These are phyloP conservation scores for Muscidifurax raptorellus DNA, from an alignment of 1,140 invertebrate species.

Conservation along the genomic window DNA sequence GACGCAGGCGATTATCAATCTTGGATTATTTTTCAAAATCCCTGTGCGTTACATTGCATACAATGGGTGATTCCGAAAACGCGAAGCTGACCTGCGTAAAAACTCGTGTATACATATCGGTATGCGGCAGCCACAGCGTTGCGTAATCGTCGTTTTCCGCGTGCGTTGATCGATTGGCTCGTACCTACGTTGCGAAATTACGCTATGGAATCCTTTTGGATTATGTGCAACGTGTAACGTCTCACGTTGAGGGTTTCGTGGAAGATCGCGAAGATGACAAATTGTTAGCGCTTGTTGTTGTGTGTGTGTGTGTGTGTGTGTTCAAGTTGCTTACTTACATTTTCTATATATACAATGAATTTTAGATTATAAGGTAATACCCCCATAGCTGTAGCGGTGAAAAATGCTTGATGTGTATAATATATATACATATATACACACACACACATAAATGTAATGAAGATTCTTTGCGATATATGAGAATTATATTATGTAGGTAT, in stretches of 20 bases:
- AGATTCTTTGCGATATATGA: no score
- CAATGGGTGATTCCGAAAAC: conserved; percentile 12
- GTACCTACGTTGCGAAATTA: background rate
- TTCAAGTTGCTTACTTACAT: no score
- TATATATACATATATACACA: no score
- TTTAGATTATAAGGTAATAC: no score
- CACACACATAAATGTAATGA: no score
- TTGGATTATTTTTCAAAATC: background rate
- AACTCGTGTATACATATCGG: background rate
- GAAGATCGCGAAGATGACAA: no score
- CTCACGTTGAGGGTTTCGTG: background rate
- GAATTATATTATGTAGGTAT: no score
- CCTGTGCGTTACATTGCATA: background rate
- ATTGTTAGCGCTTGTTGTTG: no score
- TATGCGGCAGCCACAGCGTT: background rate
- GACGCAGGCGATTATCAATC: background rate
- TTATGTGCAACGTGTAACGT: background rate
- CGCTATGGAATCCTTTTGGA: background rate
- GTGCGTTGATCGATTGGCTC: background rate
- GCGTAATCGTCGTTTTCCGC: background rate
- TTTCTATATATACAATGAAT: no score
- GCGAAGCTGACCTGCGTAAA: background rate
- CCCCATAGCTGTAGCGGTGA: no score
- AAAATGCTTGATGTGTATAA: no score
- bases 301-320: no score